Evolutionary conservation across 2,888 invertebrate genomes (phyloP).

Genomic region (Drosophila buzzatii): DNA sequence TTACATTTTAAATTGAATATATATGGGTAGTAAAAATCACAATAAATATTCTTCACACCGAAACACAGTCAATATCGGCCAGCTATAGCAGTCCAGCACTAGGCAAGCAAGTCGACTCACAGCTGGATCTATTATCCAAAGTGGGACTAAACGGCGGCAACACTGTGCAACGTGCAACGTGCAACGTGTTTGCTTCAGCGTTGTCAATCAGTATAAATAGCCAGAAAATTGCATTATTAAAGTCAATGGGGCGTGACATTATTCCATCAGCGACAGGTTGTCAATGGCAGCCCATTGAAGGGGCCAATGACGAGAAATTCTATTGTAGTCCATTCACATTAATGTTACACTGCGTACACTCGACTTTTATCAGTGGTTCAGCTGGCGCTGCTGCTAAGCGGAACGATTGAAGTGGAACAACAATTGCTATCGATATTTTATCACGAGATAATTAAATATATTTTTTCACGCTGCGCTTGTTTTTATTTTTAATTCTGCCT

Average conservation of each 20-base stretch:
- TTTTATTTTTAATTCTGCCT: slow-evolving; percentile 25
- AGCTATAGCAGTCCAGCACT: not conserved
- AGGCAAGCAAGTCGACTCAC: not conserved
- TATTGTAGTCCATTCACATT: not conserved
- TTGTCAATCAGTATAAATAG: slow-evolving; percentile 31
- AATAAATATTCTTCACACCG: not conserved
- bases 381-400: slow-evolving; percentile 1
- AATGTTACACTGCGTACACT: not conserved
- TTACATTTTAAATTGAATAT: not conserved
- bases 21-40: no score
- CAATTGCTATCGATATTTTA: slow-evolving; percentile 38
- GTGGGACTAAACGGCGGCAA: slow-evolving; percentile 26
- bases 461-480: slow-evolving; percentile 32
- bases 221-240: slow-evolving; percentile 28
- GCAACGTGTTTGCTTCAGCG: slow-evolving; percentile 14
- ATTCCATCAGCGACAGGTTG: slow-evolving; percentile 5
- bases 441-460: slow-evolving; percentile 37
- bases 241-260: slow-evolving; percentile 35
- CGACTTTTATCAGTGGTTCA: slow-evolving; percentile 2
- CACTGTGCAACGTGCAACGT: slow-evolving; percentile 9
- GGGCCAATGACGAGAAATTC: not conserved
- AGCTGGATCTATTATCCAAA: slow-evolving; percentile 10
- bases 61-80: not conserved
- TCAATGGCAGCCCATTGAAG: slow-evolving; percentile 1
- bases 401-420: slow-evolving; percentile 26